phyloP scores from a whole-genome alignment of 2,888 invertebrate genomes.

The Meta bourneti region DNA sequence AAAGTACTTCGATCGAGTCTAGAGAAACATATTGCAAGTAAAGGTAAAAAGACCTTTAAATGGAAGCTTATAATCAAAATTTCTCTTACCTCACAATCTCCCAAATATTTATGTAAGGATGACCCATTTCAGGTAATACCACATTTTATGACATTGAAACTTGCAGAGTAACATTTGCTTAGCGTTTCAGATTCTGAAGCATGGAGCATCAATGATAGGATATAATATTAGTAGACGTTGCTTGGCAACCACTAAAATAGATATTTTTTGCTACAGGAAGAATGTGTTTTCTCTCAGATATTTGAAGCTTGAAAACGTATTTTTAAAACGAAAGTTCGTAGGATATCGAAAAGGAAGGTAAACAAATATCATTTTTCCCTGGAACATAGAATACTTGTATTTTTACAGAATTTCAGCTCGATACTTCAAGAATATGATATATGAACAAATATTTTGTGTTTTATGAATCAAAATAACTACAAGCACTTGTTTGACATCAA shows the following conservation, averaged over 20 bases:
- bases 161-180: too few relatives aligned
- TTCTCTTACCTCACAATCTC: too few relatives aligned
- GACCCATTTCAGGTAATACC: too few relatives aligned
- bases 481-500: background rate
- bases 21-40: too few relatives aligned
- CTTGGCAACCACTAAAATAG: background rate
- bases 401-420: background rate
- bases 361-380: background rate
- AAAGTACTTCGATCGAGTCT: too few relatives aligned
- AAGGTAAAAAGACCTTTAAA: too few relatives aligned
- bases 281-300: background rate
- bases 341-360: background rate
- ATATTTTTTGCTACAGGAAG: background rate
- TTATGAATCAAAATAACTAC: background rate
- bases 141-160: too few relatives aligned
- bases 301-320: background rate
- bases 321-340: background rate
- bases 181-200: too few relatives aligned
- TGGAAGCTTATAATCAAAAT: too few relatives aligned
- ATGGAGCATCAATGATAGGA: background rate
- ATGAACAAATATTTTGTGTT: background rate
- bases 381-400: background rate
- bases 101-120: too few relatives aligned
- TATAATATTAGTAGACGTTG: background rate
- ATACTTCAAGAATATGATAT: background rate